Conservation (phyloP, 2,888 invertebrate genomes). For the Helicoverpa assulta region DNA sequence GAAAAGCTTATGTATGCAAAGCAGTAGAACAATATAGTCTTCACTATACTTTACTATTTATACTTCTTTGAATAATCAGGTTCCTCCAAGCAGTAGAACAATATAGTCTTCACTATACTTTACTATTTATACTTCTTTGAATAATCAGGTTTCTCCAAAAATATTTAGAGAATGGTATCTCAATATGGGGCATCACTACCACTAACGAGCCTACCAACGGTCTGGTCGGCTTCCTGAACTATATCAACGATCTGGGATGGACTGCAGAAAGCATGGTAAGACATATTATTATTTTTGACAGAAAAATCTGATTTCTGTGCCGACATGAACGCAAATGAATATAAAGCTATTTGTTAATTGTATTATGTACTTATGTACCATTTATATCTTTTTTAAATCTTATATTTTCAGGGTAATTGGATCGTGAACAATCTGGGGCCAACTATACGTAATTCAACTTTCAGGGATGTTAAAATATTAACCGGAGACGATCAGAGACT, state of each 20-base stretch:
- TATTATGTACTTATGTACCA: too few relatives aligned
- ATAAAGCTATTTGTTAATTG: too few relatives aligned
- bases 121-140: background rate
- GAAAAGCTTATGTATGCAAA: too few relatives aligned
- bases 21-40: too few relatives aligned
- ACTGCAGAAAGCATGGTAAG: slow-evolving; percentile 88
- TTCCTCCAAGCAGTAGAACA: too few relatives aligned
- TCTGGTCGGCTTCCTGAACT: slow-evolving; percentile 76
- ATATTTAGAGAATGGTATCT: slow-evolving; percentile 91
- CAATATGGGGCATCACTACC: slow-evolving; percentile 95
- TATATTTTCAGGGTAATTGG: slow-evolving; percentile 91
- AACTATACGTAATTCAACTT: slow-evolving; percentile 90
- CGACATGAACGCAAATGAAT: too few relatives aligned
- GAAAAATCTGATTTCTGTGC: too few relatives aligned
- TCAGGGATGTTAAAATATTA: slow-evolving; percentile 92
- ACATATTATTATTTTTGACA: background rate
- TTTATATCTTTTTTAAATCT: too few relatives aligned
- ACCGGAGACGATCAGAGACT: slow-evolving; percentile 94
- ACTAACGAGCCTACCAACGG: slow-evolving; percentile 95
- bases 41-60: too few relatives aligned
- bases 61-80: too few relatives aligned
- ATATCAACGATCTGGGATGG: slow-evolving; percentile 94
- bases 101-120: too few relatives aligned
- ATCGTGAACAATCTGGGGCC: slow-evolving; percentile 94
- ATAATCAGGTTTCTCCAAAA: slow-evolving; percentile 92